These are phyloP conservation scores for Diachasmimorpha longicaudata DNA, from an alignment of 1,140 invertebrate genomes.

Conservation along the genomic window DNA sequence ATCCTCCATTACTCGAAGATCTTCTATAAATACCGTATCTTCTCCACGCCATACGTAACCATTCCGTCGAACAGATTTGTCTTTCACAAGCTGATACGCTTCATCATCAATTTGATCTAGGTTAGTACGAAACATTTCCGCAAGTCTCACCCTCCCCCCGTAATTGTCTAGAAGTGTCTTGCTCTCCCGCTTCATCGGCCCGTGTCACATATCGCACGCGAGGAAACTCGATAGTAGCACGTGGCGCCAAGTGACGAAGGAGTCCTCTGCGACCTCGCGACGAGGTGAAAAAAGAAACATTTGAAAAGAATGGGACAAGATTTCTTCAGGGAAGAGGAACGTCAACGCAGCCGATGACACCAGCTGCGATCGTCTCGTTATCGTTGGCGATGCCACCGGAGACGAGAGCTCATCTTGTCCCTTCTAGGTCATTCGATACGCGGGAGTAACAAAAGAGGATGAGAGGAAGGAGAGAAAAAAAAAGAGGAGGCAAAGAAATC, in stretches of 20 bases:
- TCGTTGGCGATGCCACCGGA: constrained; percentile 1
- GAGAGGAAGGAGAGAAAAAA: not conserved
- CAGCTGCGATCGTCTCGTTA: constrained; percentile 27
- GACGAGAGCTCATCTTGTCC: not conserved
- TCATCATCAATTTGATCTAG: too few species aligned
- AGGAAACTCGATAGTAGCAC: constrained; percentile 35
- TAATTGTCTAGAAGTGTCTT: not conserved
- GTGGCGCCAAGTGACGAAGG: constrained; percentile 52
- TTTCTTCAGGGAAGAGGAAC: not conserved
- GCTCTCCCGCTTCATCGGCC: not conserved
- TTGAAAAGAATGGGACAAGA: not conserved
- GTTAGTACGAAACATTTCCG: too few species aligned
- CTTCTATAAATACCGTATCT: too few species aligned
- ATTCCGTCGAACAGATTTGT: too few species aligned
- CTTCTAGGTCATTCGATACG: constrained; percentile 4
- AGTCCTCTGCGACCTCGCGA: constrained; percentile 42
- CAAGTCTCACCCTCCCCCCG: too few species aligned
- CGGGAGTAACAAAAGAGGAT: not conserved
- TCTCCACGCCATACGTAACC: too few species aligned
- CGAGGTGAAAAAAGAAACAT: not conserved
- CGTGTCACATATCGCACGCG: constrained; percentile 10
- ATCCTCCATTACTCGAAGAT: too few species aligned
- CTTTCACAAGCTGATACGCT: too few species aligned
- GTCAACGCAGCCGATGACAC: constrained; percentile 30
- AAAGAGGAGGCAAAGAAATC: not conserved